Conservation (phyloP, 2,888 invertebrate species). For the Agriotes lineatus region DNA sequence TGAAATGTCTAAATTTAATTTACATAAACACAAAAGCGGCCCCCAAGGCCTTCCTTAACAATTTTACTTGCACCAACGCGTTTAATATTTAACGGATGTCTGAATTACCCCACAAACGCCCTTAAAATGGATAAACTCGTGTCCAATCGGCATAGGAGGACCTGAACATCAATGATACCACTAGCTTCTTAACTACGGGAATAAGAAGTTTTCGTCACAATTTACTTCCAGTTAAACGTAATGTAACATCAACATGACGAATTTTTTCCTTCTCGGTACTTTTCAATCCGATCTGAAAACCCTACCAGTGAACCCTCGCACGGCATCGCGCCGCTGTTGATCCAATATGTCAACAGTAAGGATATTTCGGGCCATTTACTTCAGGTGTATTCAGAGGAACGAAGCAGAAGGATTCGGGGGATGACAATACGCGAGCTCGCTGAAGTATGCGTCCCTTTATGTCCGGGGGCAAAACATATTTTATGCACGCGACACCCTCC, state of each 20-base stretch:
- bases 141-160: no score
- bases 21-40: not conserved
- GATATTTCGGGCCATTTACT: slow-evolving; percentile 27
- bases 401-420: slow-evolving; percentile 14
- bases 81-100: slow-evolving; percentile 5
- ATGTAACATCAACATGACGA: no score
- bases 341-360: slow-evolving; percentile 23
- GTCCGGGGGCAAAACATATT: slow-evolving; percentile 11
- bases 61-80: slow-evolving; percentile 13
- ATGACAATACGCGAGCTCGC: slow-evolving; percentile 24
- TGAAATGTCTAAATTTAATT: no score
- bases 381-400: slow-evolving; percentile 24
- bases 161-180: no score
- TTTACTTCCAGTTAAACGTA: slow-evolving; percentile 5
- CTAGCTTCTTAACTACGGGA: not conserved
- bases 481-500: slow-evolving; percentile 4
- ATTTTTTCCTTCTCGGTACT: not conserved
- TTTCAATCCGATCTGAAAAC: no score
- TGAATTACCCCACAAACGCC: slow-evolving; percentile 12
- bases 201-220: not conserved
- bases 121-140: slow-evolving; percentile 1
- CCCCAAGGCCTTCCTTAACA: not conserved
- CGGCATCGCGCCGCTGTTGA: not conserved
- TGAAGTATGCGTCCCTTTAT: slow-evolving; percentile 11
- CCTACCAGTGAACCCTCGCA: not conserved